Evolutionary conservation across 2,797 vertebrate genomes (phyloP).

Genomic region (Melanotaenia pygmaea): DNA sequence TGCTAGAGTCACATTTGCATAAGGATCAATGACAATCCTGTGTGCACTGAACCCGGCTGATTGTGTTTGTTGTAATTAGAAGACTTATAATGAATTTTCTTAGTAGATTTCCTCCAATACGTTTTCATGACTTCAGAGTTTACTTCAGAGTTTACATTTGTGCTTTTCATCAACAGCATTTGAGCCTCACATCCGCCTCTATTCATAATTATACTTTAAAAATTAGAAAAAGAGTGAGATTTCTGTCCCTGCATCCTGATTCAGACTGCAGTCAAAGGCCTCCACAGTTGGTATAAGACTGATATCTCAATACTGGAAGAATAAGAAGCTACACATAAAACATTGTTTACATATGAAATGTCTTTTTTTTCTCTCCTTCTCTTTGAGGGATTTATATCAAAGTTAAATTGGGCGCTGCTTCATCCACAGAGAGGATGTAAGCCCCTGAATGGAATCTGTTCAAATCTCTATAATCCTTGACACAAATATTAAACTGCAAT

Average conservation of each 20-base stretch:
- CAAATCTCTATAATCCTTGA: conserved; percentile 73
- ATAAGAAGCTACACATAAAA: conserved; percentile 35
- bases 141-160: background rate
- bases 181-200: background rate
- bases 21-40: conserved; percentile 38
- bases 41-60: conserved; percentile 26
- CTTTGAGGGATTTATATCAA: conserved; percentile 65
- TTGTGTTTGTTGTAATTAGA: conserved; percentile 41
- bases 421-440: conserved; percentile 63
- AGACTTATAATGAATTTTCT: conserved; percentile 16
- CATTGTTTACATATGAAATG: conserved; percentile 39
- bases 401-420: conserved; percentile 59
- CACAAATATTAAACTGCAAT: conserved; percentile 64
- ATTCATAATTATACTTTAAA: background rate
- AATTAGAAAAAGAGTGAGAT: background rate
- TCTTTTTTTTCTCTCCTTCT: conserved; percentile 7
- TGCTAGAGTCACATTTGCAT: conserved; percentile 16
- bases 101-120: background rate
- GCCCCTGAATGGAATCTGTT: conserved; percentile 65
- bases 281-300: background rate
- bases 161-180: background rate
- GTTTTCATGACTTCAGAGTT: background rate
- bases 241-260: background rate
- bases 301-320: conserved; percentile 26
- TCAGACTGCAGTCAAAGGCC: background rate